Conservation (phyloP, 2,888 invertebrate species). For the Hirtodrosophila histrioides region DNA sequence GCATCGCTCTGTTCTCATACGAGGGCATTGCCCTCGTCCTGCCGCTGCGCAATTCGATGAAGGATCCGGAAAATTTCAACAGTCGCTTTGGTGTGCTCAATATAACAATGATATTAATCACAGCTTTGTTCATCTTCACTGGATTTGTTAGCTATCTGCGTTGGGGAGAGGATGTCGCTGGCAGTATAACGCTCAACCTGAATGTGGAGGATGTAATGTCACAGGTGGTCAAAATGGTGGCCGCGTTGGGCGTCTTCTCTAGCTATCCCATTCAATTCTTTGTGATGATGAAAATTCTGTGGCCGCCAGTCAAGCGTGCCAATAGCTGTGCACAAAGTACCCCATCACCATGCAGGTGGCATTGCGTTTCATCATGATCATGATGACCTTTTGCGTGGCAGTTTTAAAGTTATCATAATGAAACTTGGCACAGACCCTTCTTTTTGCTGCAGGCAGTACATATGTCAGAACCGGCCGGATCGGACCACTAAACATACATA, state of each 20-base stretch:
- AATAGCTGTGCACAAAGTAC: conserved; percentile 86
- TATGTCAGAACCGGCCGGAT: too few relatives aligned
- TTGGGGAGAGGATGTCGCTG: conserved; percentile 92
- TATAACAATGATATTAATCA: conserved; percentile 93
- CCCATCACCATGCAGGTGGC: conserved; percentile 88
- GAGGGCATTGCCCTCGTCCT: conserved; percentile 97
- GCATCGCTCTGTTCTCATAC: conserved; percentile 97
- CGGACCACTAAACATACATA: too few relatives aligned
- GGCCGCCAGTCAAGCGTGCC: conserved; percentile 89
- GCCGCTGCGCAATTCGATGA: conserved; percentile 96
- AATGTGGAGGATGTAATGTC: conserved; percentile 86
- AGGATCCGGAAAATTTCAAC: conserved; percentile 90
- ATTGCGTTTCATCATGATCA: conserved; percentile 89
- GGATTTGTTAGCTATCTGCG: conserved; percentile 95
- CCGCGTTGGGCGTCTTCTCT: conserved; percentile 93
- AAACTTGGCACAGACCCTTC: too few relatives aligned
- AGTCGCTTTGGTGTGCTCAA: conserved; percentile 94
- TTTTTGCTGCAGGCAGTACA: too few relatives aligned
- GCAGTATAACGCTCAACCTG: conserved; percentile 95
- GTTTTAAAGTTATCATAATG: too few relatives aligned
- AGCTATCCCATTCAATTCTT: conserved; percentile 98
- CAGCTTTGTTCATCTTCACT: conserved; percentile 90
- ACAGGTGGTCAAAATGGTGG: conserved; percentile 91
- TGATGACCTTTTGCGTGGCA: too few relatives aligned
- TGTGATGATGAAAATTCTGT: conserved; percentile 95